A percentile compares a stretch with the other conserved stretches of the same genome.
phyloP scores from a whole-genome alignment of 2,797 vertebrate species.

The Sphenopsis melanotis region DNA sequence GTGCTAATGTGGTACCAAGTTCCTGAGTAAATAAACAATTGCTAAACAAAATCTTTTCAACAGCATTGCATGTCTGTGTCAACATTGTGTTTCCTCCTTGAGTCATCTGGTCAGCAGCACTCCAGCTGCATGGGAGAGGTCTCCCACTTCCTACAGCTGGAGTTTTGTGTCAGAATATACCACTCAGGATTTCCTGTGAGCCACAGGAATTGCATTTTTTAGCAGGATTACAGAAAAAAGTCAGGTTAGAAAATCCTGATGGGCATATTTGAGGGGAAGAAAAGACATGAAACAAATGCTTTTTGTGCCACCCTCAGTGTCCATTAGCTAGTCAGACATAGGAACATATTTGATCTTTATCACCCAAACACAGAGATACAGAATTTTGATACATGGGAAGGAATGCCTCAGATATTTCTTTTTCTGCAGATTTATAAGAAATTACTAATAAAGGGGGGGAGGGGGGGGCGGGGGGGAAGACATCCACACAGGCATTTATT shows the following conservation, averaged over 20 bases:
- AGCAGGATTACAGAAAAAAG: neutral
- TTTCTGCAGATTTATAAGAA: neutral
- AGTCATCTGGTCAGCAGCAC: slow-evolving; percentile 44
- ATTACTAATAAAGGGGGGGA: fast-evolving
- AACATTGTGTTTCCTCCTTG: neutral
- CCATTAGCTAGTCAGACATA: neutral
- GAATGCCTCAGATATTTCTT: neutral
- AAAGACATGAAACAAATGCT: neutral
- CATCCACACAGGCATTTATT: neutral
- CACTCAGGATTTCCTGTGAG: neutral
- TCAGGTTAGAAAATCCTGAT: slow-evolving; percentile 15
- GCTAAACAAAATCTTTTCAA: slow-evolving; percentile 53
- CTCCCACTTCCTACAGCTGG: neutral
- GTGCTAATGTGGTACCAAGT: slow-evolving; percentile 47
- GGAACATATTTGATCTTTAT: neutral
- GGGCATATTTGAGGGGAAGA: neutral
- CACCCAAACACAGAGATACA: neutral
- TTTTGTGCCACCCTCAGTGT: neutral
- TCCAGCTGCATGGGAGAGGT: neutral
- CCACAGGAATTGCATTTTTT: neutral
- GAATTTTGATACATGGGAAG: neutral
- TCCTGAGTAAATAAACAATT: slow-evolving; percentile 53
- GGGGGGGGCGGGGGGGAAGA: fast-evolving
- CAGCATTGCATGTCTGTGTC: slow-evolving; percentile 34
- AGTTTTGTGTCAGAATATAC: neutral